Evolutionary conservation across 2,888 invertebrate species (phyloP).

Genomic region (Acronicta leporina): DNA sequence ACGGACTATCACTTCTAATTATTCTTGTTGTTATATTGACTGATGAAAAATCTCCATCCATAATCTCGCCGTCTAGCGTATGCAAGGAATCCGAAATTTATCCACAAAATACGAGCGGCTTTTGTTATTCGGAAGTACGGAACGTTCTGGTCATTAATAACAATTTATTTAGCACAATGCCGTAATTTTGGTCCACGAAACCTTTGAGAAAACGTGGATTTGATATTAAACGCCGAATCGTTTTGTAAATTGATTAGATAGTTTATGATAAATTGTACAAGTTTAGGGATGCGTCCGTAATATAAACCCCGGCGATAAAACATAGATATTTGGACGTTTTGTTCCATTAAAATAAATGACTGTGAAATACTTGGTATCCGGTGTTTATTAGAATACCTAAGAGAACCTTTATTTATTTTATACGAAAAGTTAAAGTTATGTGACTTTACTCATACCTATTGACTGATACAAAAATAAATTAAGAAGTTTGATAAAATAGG

Average conservation of each 20-base stretch:
- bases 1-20: conserved; percentile 39
- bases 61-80: conserved; percentile 59
- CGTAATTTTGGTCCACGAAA: conserved; percentile 82
- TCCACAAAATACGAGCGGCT: conserved; percentile 77
- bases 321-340: conserved; percentile 33
- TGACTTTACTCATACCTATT: too few relatives aligned
- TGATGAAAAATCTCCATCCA: conserved; percentile 50
- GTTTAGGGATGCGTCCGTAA: conserved; percentile 60
- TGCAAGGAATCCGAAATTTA: conserved; percentile 74
- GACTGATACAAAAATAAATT: too few relatives aligned
- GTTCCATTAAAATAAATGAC: conserved; percentile 28
- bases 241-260: conserved; percentile 86
- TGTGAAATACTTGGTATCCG: not conserved
- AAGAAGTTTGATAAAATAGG: too few relatives aligned
- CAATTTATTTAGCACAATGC: conserved; percentile 88
- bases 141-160: conserved; percentile 87
- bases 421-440: too few relatives aligned
- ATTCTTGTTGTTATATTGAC: conserved; percentile 47
- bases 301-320: conserved; percentile 29
- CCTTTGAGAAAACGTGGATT: conserved; percentile 85
- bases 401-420: too few relatives aligned
- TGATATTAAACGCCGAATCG: conserved; percentile 82
- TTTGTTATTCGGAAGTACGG: conserved; percentile 78
- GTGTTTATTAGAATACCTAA: conserved; percentile 7
- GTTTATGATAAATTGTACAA: conserved; percentile 81